Evolutionary conservation across 2,888 invertebrate genomes (phyloP).

Genomic region (Poecilobothrus nobilitatus): DNA sequence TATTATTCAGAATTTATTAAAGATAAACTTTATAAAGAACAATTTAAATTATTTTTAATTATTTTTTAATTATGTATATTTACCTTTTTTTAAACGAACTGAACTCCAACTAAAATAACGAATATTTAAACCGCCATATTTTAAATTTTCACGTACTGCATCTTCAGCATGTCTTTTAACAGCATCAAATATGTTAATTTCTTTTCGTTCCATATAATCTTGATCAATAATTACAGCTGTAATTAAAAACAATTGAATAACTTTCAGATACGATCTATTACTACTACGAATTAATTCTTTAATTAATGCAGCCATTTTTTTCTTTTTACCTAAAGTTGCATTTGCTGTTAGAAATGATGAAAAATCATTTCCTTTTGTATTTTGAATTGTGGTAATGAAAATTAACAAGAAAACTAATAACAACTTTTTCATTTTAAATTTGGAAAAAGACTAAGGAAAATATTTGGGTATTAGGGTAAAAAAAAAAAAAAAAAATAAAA

Average conservation of each 20-base stretch:
- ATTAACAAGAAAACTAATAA: not conserved
- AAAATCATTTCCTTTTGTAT: constrained; percentile 48
- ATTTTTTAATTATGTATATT: too few relatives aligned
- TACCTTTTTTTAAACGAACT: constrained; percentile 63
- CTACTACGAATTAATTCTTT: not conserved
- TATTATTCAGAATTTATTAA: too few relatives aligned
- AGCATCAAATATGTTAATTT: constrained; percentile 48
- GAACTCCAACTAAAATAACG: constrained; percentile 60
- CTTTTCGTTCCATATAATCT: constrained; percentile 55
- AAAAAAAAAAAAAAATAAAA: too few relatives aligned
- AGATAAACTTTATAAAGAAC: too few relatives aligned
- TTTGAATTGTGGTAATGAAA: constrained; percentile 2
- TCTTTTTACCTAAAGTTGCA: constrained; percentile 58
- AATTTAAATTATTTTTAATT: too few relatives aligned
- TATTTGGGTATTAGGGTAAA: too few relatives aligned
- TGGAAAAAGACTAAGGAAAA: not conserved
- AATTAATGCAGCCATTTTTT: not conserved
- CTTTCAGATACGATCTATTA: not conserved
- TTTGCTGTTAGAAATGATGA: constrained; percentile 65
- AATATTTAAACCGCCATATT: constrained; percentile 59
- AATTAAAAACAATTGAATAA: not conserved
- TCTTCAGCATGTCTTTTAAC: constrained; percentile 57
- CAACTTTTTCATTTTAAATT: constrained; percentile 10
- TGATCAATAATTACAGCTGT: constrained; percentile 64
- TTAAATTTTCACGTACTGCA: constrained; percentile 55